Evolutionary conservation across 2,113 vertebrate genomes (phyloP).

Genomic region (Epinephelus moara): DNA sequence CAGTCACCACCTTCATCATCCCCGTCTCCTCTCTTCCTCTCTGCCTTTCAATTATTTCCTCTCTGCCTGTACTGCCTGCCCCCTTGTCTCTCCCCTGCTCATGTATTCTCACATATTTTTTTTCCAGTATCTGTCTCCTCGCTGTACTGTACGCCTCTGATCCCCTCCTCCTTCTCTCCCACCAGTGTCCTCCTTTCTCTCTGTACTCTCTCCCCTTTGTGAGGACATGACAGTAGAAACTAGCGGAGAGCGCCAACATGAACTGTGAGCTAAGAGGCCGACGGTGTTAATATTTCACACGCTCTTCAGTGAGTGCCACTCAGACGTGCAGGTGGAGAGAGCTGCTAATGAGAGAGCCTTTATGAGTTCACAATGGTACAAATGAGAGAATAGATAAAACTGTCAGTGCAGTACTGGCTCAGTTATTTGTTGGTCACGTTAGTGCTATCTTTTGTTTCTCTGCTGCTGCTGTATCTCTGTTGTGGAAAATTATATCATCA

Average conservation of each 20-base stretch:
- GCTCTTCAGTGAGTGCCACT: slow-evolving; percentile 9
- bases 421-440: neutral
- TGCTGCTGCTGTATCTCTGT: neutral
- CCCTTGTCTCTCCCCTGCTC: neutral
- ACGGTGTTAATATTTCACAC: slow-evolving; percentile 36
- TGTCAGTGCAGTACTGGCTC: neutral
- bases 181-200: neutral
- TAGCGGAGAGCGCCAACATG: neutral
- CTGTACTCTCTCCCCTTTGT: slow-evolving; percentile 9
- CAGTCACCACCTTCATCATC: slow-evolving; percentile 6
- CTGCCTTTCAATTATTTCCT: slow-evolving; percentile 46
- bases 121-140: neutral
- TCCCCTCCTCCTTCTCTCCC: neutral
- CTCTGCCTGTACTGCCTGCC: neutral
- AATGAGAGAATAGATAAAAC: slow-evolving; percentile 28
- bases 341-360: slow-evolving; percentile 19
- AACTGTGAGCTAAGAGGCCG: neutral
- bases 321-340: slow-evolving; percentile 29
- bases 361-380: slow-evolving; percentile 24
- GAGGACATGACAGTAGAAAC: slow-evolving; percentile 3
- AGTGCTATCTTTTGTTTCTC: neutral
- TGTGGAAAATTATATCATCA: neutral
- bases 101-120: neutral
- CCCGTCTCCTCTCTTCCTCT: neutral
- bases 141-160: neutral